Conservation (phyloP, 2,113 vertebrate genomes). For the Megaceryle torquata region DNA sequence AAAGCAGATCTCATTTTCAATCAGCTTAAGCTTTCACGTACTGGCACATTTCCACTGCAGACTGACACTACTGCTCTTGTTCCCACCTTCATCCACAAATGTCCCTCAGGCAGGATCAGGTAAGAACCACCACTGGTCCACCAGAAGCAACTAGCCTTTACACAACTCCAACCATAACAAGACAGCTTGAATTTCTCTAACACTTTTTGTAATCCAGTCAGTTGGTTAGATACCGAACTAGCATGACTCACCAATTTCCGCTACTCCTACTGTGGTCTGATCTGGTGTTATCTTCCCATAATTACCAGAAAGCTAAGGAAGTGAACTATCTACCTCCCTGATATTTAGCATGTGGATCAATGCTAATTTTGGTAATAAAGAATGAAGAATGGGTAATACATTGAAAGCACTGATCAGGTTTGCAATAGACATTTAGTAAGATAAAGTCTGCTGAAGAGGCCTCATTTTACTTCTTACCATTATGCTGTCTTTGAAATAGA, state of each 20-base stretch:
- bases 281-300: accelerated
- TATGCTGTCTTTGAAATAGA: not conserved
- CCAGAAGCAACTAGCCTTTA: not conserved
- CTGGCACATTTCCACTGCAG: not conserved
- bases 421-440: not conserved
- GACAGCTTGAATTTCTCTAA: not conserved
- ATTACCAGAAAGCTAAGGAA: not conserved
- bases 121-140: not conserved
- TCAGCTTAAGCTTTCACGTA: not conserved
- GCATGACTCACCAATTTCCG: accelerated
- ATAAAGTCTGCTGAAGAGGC: not conserved
- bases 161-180: not conserved
- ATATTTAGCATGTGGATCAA: not conserved
- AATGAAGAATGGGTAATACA: accelerated
- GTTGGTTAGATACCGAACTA: not conserved
- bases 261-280: not conserved
- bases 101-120: not conserved
- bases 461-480: not conserved
- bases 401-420: not conserved
- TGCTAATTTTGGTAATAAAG: not conserved
- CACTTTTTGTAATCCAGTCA: not conserved
- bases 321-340: not conserved
- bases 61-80: not conserved
- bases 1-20: not conserved
- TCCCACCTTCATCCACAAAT: not conserved